phyloP scores from a whole-genome alignment of 2,797 vertebrate species.

The Garrulus glandarius region DNA sequence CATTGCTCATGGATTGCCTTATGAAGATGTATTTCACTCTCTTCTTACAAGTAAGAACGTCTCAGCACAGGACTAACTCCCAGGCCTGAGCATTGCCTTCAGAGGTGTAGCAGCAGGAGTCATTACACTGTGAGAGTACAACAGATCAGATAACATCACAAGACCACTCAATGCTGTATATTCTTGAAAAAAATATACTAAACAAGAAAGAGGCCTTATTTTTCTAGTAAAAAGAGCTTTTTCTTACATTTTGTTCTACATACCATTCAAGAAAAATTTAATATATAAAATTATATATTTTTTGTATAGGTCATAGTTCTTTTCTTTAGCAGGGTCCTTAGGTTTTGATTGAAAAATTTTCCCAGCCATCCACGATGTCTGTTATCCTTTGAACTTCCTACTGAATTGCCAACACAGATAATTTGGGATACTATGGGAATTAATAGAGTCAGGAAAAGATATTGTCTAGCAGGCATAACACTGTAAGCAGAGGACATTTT shows the following conservation, averaged over 20 bases:
- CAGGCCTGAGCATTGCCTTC: not conserved
- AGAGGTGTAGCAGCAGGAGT: not conserved
- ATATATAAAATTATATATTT: not conserved
- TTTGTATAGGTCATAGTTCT: not conserved
- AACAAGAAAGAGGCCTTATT: not conserved
- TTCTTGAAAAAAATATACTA: not conserved
- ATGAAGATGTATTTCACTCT: not conserved
- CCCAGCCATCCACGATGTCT: not conserved
- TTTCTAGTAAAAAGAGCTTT: not conserved
- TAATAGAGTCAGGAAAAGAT: not conserved
- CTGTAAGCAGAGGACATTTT: not conserved
- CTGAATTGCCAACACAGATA: not conserved
- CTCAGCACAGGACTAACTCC: not conserved
- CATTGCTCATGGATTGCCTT: not conserved
- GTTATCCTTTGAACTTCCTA: not conserved
- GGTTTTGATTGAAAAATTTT: not conserved
- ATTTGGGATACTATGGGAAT: not conserved
- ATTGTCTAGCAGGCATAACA: not conserved
- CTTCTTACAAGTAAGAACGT: not conserved
- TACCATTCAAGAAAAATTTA: not conserved
- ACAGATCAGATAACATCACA: not conserved
- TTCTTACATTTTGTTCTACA: not conserved
- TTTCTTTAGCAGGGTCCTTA: not conserved
- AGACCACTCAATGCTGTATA: not conserved
- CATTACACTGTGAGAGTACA: not conserved